phyloP scores from a whole-genome alignment of 2,113 vertebrate genomes.

The Fukomys damarensis region DNA sequence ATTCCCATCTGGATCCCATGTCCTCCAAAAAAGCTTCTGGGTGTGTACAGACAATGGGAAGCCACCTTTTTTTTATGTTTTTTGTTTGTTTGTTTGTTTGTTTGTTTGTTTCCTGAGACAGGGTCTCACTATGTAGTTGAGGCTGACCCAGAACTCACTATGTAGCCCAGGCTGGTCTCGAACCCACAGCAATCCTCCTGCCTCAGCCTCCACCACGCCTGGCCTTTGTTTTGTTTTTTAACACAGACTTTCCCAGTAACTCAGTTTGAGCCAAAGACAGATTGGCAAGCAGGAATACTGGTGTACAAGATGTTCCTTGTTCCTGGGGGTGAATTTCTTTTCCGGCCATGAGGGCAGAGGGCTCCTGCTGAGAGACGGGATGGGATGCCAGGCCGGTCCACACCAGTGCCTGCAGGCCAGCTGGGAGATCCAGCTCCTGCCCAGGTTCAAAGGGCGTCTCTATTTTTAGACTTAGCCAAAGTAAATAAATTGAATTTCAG shows the following conservation, averaged over 20 bases:
- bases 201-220: too few species aligned
- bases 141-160: too few species aligned
- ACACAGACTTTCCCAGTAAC: not conserved
- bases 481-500: constrained; percentile 22
- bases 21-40: not conserved
- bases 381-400: not conserved
- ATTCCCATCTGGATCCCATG: not conserved
- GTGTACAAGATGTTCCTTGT: not conserved
- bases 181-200: too few species aligned
- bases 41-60: not conserved
- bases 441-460: not conserved
- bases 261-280: not conserved
- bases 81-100: too few species aligned
- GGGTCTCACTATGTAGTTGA: too few species aligned
- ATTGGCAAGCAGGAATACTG: not conserved
- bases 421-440: not conserved
- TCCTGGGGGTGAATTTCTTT: not conserved
- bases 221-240: not conserved
- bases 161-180: too few species aligned
- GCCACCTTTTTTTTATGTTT: not conserved
- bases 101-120: too few species aligned
- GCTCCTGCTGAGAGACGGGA: not conserved
- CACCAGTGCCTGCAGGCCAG: not conserved
- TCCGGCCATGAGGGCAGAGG: not conserved
- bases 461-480: constrained; percentile 20